A percentile compares a stretch with the other conserved stretches of the same genome.
phyloP scores from a whole-genome alignment of 2,113 vertebrate genomes.

The Limnothrissa miodon region DNA sequence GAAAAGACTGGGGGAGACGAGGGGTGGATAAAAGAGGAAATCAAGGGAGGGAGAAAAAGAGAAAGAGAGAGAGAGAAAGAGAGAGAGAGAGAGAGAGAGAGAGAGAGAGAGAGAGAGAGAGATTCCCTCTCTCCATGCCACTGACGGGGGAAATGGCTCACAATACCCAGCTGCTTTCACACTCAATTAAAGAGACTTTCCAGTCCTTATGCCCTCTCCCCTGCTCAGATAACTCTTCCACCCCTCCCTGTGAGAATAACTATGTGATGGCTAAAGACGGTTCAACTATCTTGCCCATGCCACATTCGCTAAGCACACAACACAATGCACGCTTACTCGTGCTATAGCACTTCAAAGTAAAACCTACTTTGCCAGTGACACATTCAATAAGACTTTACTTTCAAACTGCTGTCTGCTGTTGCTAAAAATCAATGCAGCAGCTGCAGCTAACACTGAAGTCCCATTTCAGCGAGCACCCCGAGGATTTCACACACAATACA shows the following conservation, averaged over 20 bases:
- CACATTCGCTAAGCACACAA: too few relatives aligned
- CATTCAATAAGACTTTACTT: too few relatives aligned
- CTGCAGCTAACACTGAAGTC: too few relatives aligned
- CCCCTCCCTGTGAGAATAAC: not conserved
- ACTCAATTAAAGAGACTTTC: constrained; percentile 52
- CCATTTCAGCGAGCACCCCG: not conserved
- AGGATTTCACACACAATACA: not conserved
- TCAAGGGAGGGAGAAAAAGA: constrained; percentile 46
- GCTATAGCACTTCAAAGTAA: too few relatives aligned
- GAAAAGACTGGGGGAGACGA: not conserved
- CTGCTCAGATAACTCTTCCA: not conserved
- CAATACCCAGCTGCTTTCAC: constrained; percentile 59
- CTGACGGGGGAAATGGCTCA: constrained; percentile 58
- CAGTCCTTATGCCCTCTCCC: constrained; percentile 44
- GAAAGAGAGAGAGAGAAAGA: too few relatives aligned
- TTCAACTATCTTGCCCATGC: too few relatives aligned
- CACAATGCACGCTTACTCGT: too few relatives aligned
- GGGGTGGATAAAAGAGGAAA: not conserved
- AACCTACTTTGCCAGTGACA: too few relatives aligned
- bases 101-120: not conserved
- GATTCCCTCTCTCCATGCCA: constrained; percentile 57
- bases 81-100: not conserved
- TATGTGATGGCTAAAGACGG: not conserved
- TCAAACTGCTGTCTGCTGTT: too few relatives aligned
- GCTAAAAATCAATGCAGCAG: too few relatives aligned